A percentile compares a stretch with the other conserved stretches of the same genome.
Evolutionary conservation across 1,140 invertebrate species (phyloP).

Genomic region (Hirudo medicinalis): DNA sequence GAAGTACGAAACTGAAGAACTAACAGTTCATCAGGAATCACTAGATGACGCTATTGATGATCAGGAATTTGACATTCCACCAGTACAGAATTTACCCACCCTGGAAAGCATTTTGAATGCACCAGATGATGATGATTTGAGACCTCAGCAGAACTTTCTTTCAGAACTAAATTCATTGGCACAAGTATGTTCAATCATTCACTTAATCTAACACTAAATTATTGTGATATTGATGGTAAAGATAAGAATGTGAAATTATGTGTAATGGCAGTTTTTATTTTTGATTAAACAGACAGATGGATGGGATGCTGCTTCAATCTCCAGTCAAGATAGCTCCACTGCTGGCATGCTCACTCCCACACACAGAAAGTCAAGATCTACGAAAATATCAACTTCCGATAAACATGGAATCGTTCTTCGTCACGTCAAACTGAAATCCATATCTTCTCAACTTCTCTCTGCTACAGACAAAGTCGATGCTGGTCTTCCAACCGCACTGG

Average conservation of each 20-base stretch:
- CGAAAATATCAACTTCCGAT: slow-evolving; percentile 29
- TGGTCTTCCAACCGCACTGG: slow-evolving; percentile 64
- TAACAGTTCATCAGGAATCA: too few species aligned
- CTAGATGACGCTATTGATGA: slow-evolving; percentile 49
- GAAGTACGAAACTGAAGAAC: too few species aligned
- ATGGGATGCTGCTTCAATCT: slow-evolving; percentile 37
- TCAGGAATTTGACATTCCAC: slow-evolving; percentile 66
- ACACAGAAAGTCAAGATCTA: slow-evolving; percentile 20
- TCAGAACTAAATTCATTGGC: too few species aligned
- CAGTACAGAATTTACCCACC: slow-evolving; percentile 60
- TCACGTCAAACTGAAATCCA: slow-evolving; percentile 65
- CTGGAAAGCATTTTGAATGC: slow-evolving; percentile 69
- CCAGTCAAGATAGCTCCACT: slow-evolving; percentile 41
- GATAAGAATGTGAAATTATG: too few species aligned
- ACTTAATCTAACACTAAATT: too few species aligned
- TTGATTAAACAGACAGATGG: slow-evolving; percentile 29
- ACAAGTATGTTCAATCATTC: too few species aligned
- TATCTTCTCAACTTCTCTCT: slow-evolving; percentile 69
- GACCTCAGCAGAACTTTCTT: too few species aligned
- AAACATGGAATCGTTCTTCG: slow-evolving; percentile 57
- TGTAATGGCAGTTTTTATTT: too few species aligned
- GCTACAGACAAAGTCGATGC: slow-evolving; percentile 72
- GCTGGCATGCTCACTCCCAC: slow-evolving; percentile 34
- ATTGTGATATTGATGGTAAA: too few species aligned
- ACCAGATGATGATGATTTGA: not conserved